Evolutionary conservation across 2,888 invertebrate species (phyloP), one percentile per base, ranked within the genome.

Genomic region (Netelia inedita): DNA sequence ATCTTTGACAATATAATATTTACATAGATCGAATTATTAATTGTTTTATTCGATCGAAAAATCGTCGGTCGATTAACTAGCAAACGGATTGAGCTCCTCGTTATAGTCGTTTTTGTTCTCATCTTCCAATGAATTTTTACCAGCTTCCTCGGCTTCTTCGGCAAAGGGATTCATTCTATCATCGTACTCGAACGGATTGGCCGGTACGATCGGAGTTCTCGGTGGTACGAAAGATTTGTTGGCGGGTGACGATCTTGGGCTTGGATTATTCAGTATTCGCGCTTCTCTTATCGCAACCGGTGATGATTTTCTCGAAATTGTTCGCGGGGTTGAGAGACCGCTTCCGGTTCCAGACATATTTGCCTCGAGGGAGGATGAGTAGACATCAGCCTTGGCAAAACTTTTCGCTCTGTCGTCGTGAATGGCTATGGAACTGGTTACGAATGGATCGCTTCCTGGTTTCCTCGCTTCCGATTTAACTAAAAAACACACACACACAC

Each of bases 61-160:
- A 69, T 1, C 23, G 16, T 19, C 43, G 28, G 14, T n/a, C 1
- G 65, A 87, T 88, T 89, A 90, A 80, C 88, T 92, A 35, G 95
- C 94, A 92, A 97, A 97, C 1, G 97, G 97, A 93, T 97, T 97
- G 75, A 96, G 94, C 93, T 96, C 96, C 88, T 96, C 96, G 93
- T 97, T 97, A 91, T 97, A 97, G 91, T 97, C 96, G 46, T 83
- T 84, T 50, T 79, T 84, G 63, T 95, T 96, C 93, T 97, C 97
- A 89, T 97, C 97, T 90, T 96, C 94, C 66, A 93, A 91, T 88
- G 96, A 95, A 9, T 95, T 96, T 19, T 92, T 94, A 1, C 95
- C 94, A 63, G 95, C 95, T 57, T 94, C 92, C 5, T 94, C 95
- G 16, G 93, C 94, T 10, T 95, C 95, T 91, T 94, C 92, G 43